Percentiles rank a stretch among this genome's conserved stretches.
Conservation (phyloP, 2,113 vertebrate genomes). For the Malurus elegans region DNA sequence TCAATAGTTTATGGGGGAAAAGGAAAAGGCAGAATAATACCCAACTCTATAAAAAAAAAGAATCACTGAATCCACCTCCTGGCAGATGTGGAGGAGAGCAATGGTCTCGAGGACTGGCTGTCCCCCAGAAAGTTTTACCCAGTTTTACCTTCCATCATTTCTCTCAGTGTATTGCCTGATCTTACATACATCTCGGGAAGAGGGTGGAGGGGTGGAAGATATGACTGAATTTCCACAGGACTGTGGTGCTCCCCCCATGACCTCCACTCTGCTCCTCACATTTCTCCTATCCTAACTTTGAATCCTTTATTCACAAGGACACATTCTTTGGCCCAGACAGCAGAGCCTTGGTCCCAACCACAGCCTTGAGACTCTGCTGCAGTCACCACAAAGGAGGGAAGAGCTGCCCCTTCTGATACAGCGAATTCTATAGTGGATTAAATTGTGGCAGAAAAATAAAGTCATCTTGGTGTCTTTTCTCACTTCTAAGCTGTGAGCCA, state of each 20-base stretch:
- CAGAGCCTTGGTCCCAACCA: not conserved
- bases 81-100: not conserved
- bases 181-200: not conserved
- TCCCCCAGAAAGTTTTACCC: not conserved
- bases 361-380: not conserved
- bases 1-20: not conserved
- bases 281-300: not conserved
- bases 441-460: not conserved
- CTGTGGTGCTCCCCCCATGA: not conserved
- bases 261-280: not conserved
- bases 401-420: not conserved
- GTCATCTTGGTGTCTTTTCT: not conserved
- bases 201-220: accelerated
- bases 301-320: not conserved
- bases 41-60: not conserved
- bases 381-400: not conserved
- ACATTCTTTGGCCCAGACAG: not conserved
- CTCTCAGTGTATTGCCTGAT: not conserved
- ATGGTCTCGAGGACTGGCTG: not conserved
- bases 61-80: not conserved
- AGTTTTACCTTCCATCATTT: not conserved
- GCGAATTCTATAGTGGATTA: not conserved
- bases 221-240: not conserved
- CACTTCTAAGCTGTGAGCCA: not conserved
- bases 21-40: not conserved